phyloP scores from a whole-genome alignment of 2,113 vertebrate species.

The Barnardius zonarius region DNA sequence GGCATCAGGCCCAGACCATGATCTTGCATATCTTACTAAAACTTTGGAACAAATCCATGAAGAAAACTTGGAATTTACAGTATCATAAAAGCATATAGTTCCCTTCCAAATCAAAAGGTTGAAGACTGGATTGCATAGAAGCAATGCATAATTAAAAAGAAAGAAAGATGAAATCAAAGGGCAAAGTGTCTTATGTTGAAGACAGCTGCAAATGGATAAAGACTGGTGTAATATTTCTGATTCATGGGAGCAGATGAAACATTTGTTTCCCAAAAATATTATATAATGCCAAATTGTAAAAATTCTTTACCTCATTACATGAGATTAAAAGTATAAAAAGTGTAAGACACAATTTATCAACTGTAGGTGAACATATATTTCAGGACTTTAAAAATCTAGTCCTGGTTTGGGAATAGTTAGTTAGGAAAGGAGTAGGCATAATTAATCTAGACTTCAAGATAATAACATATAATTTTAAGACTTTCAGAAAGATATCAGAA shows the following conservation, averaged over 20 bases:
- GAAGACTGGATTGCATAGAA: background rate
- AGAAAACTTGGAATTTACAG: background rate
- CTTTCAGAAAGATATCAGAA: conserved; percentile 1
- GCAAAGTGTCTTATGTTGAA: background rate
- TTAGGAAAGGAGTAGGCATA: background rate
- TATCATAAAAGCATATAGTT: background rate
- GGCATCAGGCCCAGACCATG: background rate
- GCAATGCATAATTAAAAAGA: background rate
- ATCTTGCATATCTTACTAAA: conserved; percentile 33
- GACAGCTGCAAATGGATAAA: background rate
- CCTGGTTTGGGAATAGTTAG: background rate
- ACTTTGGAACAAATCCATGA: background rate
- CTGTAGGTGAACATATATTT: background rate
- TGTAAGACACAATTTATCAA: background rate
- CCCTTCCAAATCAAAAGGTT: background rate
- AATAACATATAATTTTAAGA: background rate
- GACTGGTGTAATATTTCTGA: background rate
- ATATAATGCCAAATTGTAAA: background rate
- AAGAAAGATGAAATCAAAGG: background rate
- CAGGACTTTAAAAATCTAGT: background rate
- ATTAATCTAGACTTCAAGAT: background rate
- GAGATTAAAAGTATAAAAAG: background rate
- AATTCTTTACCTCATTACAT: background rate
- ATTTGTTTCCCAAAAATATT: background rate
- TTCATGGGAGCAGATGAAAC: background rate